A percentile compares a stretch with the other conserved stretches of the same genome.
These are phyloP conservation scores for Adrianichthys oophorus DNA, from an alignment of 2,797 vertebrate species.

Conservation along the genomic window DNA sequence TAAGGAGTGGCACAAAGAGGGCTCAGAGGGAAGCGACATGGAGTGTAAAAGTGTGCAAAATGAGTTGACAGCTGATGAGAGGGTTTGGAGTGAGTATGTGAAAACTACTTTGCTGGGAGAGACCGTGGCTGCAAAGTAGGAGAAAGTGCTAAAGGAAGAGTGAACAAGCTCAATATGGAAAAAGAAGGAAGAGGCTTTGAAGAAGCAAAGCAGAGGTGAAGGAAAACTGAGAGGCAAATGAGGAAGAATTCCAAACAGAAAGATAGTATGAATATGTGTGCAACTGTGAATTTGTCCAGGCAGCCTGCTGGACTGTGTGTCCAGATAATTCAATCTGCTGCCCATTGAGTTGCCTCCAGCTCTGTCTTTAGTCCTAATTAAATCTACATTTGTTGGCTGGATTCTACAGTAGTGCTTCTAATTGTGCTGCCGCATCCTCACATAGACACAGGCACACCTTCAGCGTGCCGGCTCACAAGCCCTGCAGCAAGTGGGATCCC, in stretches of 20 bases:
- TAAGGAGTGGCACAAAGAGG: slow-evolving; percentile 22
- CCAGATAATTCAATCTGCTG: slow-evolving; percentile 80
- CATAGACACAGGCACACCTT: slow-evolving; percentile 43
- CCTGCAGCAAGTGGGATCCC: slow-evolving; percentile 41
- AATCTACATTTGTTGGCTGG: slow-evolving; percentile 81
- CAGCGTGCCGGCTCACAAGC: slow-evolving; percentile 19
- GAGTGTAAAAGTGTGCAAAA: slow-evolving; percentile 22
- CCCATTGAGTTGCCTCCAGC: slow-evolving; percentile 76
- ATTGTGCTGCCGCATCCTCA: slow-evolving; percentile 74
- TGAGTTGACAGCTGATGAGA: slow-evolving; percentile 54
- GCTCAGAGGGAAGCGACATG: slow-evolving; percentile 19
- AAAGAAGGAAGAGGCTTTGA: slow-evolving; percentile 40
- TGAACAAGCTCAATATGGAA: slow-evolving; percentile 25
- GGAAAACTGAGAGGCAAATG: slow-evolving; percentile 49
- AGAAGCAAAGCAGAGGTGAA: slow-evolving; percentile 46
- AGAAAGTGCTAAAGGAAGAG: slow-evolving; percentile 28
- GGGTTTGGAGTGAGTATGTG: slow-evolving; percentile 27
- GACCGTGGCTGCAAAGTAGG: slow-evolving; percentile 40
- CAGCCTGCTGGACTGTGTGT: slow-evolving; percentile 62
- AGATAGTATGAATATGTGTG: slow-evolving; percentile 23
- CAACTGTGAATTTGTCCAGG: slow-evolving; percentile 49
- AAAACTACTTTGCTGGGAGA: slow-evolving; percentile 44
- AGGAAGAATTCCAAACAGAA: slow-evolving; percentile 58
- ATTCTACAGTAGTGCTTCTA: slow-evolving; percentile 70
- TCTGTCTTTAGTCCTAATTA: slow-evolving; percentile 81